Evolutionary conservation across 2,113 vertebrate species (phyloP).

Genomic region (Sarotherodon lohbergeri): DNA sequence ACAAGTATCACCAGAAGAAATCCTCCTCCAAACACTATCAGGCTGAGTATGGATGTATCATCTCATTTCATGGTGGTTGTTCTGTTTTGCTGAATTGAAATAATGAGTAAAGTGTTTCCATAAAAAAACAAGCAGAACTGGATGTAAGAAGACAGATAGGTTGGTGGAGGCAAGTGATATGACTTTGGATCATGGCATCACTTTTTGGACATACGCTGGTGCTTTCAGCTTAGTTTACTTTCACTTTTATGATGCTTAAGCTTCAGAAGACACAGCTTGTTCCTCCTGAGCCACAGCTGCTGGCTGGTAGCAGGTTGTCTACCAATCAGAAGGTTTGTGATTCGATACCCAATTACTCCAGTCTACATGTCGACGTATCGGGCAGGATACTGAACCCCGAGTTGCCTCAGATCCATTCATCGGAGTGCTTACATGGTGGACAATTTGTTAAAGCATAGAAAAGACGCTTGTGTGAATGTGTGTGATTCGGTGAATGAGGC

Average conservation of each 20-base stretch:
- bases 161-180: background rate
- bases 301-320: background rate
- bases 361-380: background rate
- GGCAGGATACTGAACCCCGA: background rate
- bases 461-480: background rate
- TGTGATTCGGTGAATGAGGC: background rate
- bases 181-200: background rate
- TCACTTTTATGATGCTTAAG: background rate
- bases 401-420: background rate
- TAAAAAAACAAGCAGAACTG: background rate
- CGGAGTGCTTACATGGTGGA: background rate
- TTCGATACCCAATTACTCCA: background rate
- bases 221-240: background rate
- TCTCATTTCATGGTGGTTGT: background rate
- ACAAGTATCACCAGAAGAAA: background rate
- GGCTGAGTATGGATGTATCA: background rate
- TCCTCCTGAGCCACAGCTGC: background rate
- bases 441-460: background rate
- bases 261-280: background rate
- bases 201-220: background rate
- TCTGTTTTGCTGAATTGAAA: background rate
- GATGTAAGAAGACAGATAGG: background rate
- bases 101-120: background rate
- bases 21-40: background rate
- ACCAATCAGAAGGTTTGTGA: background rate